These are phyloP conservation scores for Ammodytes dubius DNA, from an alignment of 2,113 vertebrate genomes.

Conservation along the genomic window DNA sequence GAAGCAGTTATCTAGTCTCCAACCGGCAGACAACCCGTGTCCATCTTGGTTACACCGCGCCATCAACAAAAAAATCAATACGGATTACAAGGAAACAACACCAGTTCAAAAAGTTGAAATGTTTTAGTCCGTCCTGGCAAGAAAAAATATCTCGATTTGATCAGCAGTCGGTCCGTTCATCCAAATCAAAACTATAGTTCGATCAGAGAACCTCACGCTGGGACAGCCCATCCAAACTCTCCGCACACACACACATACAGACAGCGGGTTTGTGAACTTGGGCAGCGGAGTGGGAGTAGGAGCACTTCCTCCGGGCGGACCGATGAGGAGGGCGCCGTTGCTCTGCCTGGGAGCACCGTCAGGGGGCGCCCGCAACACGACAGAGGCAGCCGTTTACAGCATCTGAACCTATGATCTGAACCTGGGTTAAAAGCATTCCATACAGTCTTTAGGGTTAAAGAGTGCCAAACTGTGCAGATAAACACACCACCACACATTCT, in stretches of 20 bases:
- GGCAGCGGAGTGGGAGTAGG: constrained; percentile 26
- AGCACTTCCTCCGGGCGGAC: constrained; percentile 48
- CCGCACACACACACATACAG: constrained; percentile 15
- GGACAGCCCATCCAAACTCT: constrained; percentile 8
- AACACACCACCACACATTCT: background rate
- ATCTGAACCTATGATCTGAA: background rate
- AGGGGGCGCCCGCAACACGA: constrained; percentile 31
- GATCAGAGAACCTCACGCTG: constrained; percentile 9
- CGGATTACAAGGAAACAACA: constrained; percentile 12
- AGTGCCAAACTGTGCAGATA: background rate
- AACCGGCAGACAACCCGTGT: constrained; percentile 56
- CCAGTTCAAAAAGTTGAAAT: background rate
- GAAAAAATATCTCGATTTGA: background rate
- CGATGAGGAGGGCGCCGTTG: background rate
- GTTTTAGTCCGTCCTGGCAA: background rate
- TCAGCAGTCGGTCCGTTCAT: constrained; percentile 4
- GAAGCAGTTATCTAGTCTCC: constrained; percentile 54
- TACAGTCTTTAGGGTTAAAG: too few relatives aligned
- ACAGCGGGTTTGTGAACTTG: constrained; percentile 65
- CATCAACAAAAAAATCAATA: constrained; percentile 34
- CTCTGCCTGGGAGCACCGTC: constrained; percentile 5
- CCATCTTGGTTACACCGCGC: constrained; percentile 72
- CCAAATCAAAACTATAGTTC: constrained; percentile 7
- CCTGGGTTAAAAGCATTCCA: background rate
- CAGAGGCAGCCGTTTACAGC: background rate